Conservation (phyloP, 2,797 vertebrate species). For the Chaenodraco wilsoni region DNA sequence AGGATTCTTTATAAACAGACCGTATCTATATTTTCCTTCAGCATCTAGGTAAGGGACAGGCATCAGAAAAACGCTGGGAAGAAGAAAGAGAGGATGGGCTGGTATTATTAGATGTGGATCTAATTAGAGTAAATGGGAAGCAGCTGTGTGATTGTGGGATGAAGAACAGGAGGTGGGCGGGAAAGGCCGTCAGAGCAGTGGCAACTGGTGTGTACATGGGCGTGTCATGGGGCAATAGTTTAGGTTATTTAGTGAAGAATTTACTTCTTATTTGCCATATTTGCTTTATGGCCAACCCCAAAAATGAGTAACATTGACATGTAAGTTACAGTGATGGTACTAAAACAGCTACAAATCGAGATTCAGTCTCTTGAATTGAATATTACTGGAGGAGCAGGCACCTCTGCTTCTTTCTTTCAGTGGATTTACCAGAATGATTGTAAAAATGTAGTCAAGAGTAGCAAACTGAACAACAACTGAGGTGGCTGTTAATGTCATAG, state of each 20-base stretch:
- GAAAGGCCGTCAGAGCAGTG: too few relatives aligned
- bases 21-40: too few relatives aligned
- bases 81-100: too few relatives aligned
- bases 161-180: too few relatives aligned
- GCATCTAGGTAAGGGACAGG: too few relatives aligned
- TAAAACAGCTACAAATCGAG: not conserved
- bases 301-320: not conserved
- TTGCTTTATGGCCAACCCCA: not conserved
- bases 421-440: not conserved
- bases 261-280: not conserved
- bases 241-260: not conserved
- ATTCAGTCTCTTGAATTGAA: not conserved
- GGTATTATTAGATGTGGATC: too few relatives aligned
- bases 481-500: not conserved
- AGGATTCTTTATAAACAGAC: too few relatives aligned
- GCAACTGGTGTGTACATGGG: too few relatives aligned
- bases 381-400: not conserved
- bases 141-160: too few relatives aligned
- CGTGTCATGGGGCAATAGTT: not conserved
- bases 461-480: not conserved
- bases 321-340: not conserved
- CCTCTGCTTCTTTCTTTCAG: slow-evolving; percentile 4
- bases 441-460: not conserved
- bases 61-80: too few relatives aligned
- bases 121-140: too few relatives aligned